Conservation (phyloP, 2,113 vertebrate genomes). For the Centropus unirufus region DNA sequence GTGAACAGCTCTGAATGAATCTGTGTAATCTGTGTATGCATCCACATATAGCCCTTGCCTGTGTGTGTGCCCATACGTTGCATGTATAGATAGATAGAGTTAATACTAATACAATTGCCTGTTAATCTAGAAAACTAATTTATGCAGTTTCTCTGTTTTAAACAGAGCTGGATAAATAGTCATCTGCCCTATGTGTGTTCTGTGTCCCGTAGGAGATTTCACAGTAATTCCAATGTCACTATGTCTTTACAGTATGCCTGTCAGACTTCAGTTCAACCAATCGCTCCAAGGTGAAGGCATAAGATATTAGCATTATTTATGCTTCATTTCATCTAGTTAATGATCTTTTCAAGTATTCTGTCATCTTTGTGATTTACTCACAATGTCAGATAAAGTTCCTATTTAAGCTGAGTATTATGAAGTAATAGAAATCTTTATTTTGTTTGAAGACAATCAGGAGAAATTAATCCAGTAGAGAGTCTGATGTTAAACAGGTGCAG, state of each 20-base stretch:
- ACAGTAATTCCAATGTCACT: neutral
- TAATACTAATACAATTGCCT: neutral
- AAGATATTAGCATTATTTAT: neutral
- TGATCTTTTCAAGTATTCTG: neutral
- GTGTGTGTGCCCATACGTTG: rapidly evolving
- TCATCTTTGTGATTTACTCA: slow-evolving; percentile 10
- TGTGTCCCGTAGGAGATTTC: neutral
- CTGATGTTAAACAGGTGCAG: slow-evolving; percentile 22
- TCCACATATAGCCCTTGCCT: neutral
- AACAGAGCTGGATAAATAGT: neutral
- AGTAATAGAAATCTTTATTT: slow-evolving; percentile 19
- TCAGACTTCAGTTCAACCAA: neutral
- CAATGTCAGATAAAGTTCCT: neutral
- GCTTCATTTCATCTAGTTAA: neutral
- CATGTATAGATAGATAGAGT: neutral
- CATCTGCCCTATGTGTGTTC: neutral
- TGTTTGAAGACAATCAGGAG: neutral
- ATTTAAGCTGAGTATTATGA: neutral
- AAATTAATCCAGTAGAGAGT: neutral
- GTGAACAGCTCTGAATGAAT: neutral
- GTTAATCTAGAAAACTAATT: neutral
- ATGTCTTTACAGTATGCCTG: neutral
- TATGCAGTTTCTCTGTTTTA: neutral
- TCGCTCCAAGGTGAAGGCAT: neutral
- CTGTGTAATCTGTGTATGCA: neutral